Base-by-base conservation (phyloP, 2,888 invertebrate species). In the Scrobipalpa atriplicella region DNA sequence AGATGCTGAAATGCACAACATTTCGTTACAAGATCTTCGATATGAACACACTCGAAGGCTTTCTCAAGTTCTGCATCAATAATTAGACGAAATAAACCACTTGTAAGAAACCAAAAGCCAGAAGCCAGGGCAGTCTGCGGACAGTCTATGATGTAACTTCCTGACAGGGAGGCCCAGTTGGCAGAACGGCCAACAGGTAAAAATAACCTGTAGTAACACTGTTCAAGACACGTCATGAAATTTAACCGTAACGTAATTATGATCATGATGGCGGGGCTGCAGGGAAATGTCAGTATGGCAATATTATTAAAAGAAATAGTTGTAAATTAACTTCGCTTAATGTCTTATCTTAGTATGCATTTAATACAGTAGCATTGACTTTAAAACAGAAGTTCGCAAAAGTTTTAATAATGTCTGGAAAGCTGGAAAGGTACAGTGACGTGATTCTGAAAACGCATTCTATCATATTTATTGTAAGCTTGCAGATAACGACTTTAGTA, bases 91-190 rank as follows among this genome's bases (percentile, higher is more conserved):
- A n/a, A 9, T 61, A 13, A 19, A 41, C 61, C 61, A 61, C 41
- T 61, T 61, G 39, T 19, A 16, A 39, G 16, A 16, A 54, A 21
- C 10, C 54, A 54, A 54, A 54, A n/a, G 36, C 56, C 56, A 56
- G 60, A 64, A 64, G 52, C 19, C 62, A 47, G 62, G 36, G 10
- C 62, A 52, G 52, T 52, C 63, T 63, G 63, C 36, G 11, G 63
- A 16, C 38, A 63, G 52, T 62, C 62, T 62, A 39, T 67, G 67
- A 67, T 62, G 64, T 66, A 66, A 68, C 70, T 73, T 74, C 74
- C 74, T 71, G 73, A 67, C 70, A 74, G 74, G 73, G 74, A 78
- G 73, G 78, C 78, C 78, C 78, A 78, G 73, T 81, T 81, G 82
- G 81, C 78, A 66, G 65, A 64, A 18, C 16, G 62, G 69, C 68